A percentile compares a stretch with the other conserved stretches of the same genome.
These are phyloP conservation scores for Notospermus geniculatus DNA, from an alignment of 1,140 invertebrate genomes.

Conservation along the genomic window DNA sequence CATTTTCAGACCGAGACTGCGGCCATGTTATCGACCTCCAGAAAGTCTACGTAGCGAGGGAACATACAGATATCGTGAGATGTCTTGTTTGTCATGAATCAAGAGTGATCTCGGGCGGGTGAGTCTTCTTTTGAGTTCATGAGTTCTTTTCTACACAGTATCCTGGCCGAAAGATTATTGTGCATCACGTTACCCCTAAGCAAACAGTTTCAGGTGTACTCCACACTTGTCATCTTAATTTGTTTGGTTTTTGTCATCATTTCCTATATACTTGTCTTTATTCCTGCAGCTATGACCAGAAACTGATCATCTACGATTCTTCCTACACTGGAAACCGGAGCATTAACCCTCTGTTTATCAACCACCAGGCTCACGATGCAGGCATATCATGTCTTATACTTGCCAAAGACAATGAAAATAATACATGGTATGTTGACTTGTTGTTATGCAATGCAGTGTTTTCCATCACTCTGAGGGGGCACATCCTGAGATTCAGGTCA, in stretches of 20 bases:
- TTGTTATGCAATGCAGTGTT: no score
- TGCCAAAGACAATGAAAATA: constrained; percentile 52
- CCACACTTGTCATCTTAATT: no score
- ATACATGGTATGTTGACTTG: constrained; percentile 47
- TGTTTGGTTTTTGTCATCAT: no score
- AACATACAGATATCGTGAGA: constrained; percentile 53
- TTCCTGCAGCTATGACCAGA: constrained; percentile 47
- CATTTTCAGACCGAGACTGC: constrained; percentile 41
- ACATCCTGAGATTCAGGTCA: no score
- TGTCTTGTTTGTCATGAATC: constrained; percentile 51
- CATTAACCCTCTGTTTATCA: constrained; percentile 38
- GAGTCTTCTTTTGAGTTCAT: constrained; percentile 18
- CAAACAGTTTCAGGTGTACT: no score
- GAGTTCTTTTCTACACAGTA: no score
- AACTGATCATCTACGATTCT: constrained; percentile 52
- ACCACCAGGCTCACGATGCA: constrained; percentile 50
- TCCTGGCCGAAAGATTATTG: no score
- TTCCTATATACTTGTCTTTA: no score
- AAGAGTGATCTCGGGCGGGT: constrained; percentile 53
- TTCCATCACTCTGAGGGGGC: no score
- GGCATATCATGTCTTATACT: constrained; percentile 52
- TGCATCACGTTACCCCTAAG: no score
- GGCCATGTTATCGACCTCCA: constrained; percentile 46
- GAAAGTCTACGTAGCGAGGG: constrained; percentile 36
- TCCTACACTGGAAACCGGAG: constrained; percentile 48